Conservation (phyloP, 2,888 invertebrate genomes). For the Abrostola tripartita region DNA sequence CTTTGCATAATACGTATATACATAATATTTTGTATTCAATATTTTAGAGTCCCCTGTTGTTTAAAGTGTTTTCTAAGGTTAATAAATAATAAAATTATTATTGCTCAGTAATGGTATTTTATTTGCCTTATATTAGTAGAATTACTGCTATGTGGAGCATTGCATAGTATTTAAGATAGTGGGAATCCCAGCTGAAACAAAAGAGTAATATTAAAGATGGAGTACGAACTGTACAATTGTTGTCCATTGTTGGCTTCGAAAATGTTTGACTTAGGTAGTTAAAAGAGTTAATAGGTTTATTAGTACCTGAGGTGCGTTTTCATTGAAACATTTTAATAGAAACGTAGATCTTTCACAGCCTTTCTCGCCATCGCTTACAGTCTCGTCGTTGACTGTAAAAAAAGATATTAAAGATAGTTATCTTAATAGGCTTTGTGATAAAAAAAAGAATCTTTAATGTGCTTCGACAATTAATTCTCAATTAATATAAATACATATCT, state of each 20-base stretch:
- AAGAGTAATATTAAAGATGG: not conserved
- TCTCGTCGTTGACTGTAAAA: constrained; percentile 75
- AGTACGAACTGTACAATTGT: not conserved
- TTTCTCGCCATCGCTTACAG: constrained; percentile 71
- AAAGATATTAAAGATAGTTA: not conserved
- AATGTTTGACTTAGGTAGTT: no score
- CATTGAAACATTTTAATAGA: constrained; percentile 73
- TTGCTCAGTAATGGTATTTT: constrained; percentile 62
- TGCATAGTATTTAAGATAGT: constrained; percentile 37
- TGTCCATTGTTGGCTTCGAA: not conserved
- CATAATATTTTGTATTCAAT: constrained; percentile 59
- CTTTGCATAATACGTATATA: constrained; percentile 46
- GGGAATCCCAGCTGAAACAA: constrained; percentile 70
- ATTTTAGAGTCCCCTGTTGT: constrained; percentile 60
- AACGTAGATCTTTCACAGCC: constrained; percentile 80
- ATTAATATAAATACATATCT: no score
- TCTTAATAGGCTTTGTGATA: no score
- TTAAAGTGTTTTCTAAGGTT: constrained; percentile 61
- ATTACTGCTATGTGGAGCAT: constrained; percentile 55
- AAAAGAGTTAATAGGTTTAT: not conserved
- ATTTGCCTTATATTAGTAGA: constrained; percentile 12
- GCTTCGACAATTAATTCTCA: no score
- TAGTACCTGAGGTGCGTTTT: constrained; percentile 74
- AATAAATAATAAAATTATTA: constrained; percentile 62
- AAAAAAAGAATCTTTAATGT: no score